Percentiles rank a stretch among this genome's conserved stretches.
phyloP scores from a whole-genome alignment of 2,113 vertebrate species.

The Bos indicus region DNA sequence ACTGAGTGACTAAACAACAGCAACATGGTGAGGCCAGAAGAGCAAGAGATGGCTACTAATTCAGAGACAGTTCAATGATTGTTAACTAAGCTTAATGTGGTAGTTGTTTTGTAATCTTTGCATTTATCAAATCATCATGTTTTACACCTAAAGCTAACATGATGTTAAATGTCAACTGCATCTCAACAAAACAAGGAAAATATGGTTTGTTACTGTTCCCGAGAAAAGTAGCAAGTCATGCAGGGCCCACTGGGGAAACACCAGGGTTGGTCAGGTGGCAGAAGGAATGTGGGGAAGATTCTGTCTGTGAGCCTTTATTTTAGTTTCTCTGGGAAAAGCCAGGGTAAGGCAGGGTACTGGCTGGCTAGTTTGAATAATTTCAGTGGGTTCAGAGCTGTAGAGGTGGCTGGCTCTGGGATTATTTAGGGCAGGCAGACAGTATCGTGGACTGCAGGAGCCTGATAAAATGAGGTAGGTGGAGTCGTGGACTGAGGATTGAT shows the following conservation, averaged over 20 bases:
- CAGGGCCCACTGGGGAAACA: neutral
- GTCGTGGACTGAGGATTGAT: neutral
- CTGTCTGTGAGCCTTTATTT: neutral
- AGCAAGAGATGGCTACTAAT: neutral
- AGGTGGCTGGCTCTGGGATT: neutral
- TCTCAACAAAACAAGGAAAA: neutral
- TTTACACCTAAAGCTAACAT: neutral
- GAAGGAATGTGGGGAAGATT: neutral
- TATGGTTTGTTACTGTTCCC: neutral
- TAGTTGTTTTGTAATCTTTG: neutral
- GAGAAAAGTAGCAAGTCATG: accelerated
- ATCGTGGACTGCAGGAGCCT: neutral
- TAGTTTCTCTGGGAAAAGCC: neutral
- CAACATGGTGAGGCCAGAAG: neutral
- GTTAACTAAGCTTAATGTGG: neutral
- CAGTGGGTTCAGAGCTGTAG: neutral
- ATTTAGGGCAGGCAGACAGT: neutral
- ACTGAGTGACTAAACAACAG: neutral
- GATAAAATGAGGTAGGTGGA: neutral
- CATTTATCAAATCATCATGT: neutral
- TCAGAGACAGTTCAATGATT: neutral
- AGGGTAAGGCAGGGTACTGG: neutral
- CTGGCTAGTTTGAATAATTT: neutral
- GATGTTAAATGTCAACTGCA: neutral
- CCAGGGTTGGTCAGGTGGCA: neutral